A percentile compares a stretch with the other conserved stretches of the same genome.
Conservation (phyloP, 2,888 invertebrate species). For the Notocelia uddmanniana region DNA sequence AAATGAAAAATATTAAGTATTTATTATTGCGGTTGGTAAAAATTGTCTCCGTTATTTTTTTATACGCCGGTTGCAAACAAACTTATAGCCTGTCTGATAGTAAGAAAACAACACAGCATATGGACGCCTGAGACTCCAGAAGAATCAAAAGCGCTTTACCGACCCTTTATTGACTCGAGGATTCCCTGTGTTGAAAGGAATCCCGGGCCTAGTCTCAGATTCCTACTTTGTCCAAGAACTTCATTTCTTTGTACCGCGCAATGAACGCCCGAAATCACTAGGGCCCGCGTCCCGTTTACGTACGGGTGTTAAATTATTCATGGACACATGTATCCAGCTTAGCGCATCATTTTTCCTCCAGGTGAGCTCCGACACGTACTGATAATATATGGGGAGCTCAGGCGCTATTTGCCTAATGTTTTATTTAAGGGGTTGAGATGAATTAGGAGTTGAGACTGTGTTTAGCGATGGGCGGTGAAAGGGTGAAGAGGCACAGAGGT, state of each 20-base stretch:
- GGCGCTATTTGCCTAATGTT: constrained; percentile 44
- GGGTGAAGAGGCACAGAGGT: not conserved
- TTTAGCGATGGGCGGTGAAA: constrained; percentile 12
- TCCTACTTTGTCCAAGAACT: not conserved
- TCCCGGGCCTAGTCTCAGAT: too few relatives aligned
- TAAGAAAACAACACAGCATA: too few relatives aligned
- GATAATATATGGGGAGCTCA: constrained; percentile 39
- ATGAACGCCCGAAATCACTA: constrained; percentile 35
- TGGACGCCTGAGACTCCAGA: too few relatives aligned
- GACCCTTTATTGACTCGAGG: too few relatives aligned
- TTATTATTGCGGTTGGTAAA: too few relatives aligned
- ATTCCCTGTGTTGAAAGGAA: too few relatives aligned
- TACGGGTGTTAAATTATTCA: constrained; percentile 54
- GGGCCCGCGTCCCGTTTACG: constrained; percentile 25
- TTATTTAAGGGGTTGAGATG: constrained; percentile 40
- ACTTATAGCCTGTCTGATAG: too few relatives aligned
- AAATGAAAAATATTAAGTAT: too few relatives aligned
- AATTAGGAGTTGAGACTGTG: constrained; percentile 20
- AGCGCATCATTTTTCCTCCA: constrained; percentile 53
- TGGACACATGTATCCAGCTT: constrained; percentile 52
- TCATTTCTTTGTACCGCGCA: not conserved
- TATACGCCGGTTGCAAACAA: too few relatives aligned
- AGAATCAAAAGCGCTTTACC: too few relatives aligned
- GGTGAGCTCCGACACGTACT: constrained; percentile 43
- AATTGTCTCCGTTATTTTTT: too few relatives aligned